phyloP scores from a whole-genome alignment of 2,113 vertebrate genomes.

The Phyllostomus hastatus region DNA sequence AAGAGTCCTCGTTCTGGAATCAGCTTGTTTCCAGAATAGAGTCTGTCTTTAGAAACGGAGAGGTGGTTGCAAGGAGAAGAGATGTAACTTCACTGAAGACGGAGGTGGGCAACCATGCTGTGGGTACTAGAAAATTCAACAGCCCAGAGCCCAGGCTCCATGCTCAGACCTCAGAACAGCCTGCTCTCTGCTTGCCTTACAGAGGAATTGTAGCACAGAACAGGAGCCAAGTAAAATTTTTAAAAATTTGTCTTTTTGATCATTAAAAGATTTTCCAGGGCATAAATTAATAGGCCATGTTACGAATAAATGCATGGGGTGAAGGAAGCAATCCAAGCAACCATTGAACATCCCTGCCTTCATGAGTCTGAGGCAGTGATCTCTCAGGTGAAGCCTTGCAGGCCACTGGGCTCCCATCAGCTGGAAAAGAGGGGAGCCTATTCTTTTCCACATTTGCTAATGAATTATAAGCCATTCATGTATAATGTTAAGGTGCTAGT shows the following conservation, averaged over 20 bases:
- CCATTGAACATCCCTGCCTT: neutral
- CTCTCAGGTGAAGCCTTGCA: neutral
- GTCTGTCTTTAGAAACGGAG: neutral
- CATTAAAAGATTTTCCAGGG: neutral
- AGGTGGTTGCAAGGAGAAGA: neutral
- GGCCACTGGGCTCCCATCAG: neutral
- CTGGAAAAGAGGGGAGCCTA: neutral
- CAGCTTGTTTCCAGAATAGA: neutral
- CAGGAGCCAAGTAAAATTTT: neutral
- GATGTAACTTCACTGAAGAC: neutral
- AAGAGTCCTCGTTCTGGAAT: neutral
- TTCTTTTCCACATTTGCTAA: neutral
- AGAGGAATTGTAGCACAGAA: neutral
- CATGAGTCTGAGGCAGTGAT: neutral
- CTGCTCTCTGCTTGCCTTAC: neutral
- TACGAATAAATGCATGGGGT: neutral
- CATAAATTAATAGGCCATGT: neutral
- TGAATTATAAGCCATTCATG: neutral
- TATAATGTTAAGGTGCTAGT: neutral
- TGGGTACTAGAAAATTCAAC: neutral
- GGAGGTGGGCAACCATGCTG: neutral
- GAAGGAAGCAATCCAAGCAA: neutral
- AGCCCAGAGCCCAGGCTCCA: neutral
- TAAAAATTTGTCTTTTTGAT: neutral
- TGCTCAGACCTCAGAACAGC: neutral